Base-by-base conservation (phyloP, 1,140 invertebrate species). In the Acromyrmex charruanus region DNA sequence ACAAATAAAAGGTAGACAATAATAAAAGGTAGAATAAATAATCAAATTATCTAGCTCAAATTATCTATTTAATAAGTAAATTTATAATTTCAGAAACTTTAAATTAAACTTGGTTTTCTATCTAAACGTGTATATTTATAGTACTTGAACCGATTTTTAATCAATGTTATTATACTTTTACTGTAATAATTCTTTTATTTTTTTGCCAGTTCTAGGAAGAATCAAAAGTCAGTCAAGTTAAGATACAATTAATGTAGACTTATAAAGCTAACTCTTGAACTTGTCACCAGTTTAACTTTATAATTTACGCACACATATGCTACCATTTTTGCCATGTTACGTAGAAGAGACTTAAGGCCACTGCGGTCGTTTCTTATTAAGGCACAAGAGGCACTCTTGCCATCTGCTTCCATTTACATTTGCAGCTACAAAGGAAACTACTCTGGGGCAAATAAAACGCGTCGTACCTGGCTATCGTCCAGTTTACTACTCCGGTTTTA, bases 381-480 rank as follows among this genome's bases (percentile, higher is more conserved):
- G 66, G 53, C 25, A 18, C 53, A 25, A 84, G 69, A 84, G 55
- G 35, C 55, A 25, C 53, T n/a, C 28, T 72, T 28, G 18, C 81
- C 68, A 61, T 71, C 49, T 49, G 51, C 58, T 86, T 75, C 80
- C 69, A 85, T 89, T 88, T 86, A 89, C 80, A 84, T 84, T 82
- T 88, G 66, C 81, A 71, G 74, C 74, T 89, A 89, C 88, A 89
- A 89, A 89, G 87, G 77, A 89, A 89, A 68, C 58, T 86, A 89
- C 88, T 89, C 49, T 25, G 14, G 44, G 0, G n/a, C 66, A 59
- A 89, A 88, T 89, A 89, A 89, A 89, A 89, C 65, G 88, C 72
- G 74, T 79, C 80, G 31, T 86, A 79, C 21, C 44, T 69, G 81
- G 69, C 74, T 69, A 58, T 59, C 68, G 74, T 63, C 28, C 63